These are phyloP conservation scores for Cantharis flavilabris DNA, from an alignment of 2,888 invertebrate genomes.

Conservation along the genomic window DNA sequence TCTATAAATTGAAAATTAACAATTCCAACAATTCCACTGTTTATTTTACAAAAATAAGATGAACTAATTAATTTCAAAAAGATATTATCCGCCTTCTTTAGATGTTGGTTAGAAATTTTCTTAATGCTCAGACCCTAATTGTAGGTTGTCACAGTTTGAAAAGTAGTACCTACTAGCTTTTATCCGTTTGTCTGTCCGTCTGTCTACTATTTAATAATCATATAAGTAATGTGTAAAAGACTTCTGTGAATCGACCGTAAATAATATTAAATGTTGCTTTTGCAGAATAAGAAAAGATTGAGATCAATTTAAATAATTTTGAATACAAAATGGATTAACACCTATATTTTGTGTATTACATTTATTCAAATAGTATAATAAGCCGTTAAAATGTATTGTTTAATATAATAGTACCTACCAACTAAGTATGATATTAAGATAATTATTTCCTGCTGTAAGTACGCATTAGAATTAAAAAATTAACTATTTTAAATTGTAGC, in stretches of 20 bases:
- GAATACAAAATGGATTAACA: background rate
- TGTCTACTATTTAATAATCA: conserved; percentile 43
- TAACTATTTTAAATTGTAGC: conserved; percentile 1
- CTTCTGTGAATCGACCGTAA: conserved; percentile 42
- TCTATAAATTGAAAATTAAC: background rate
- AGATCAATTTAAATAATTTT: background rate
- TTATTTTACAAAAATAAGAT: background rate
- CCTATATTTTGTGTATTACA: background rate
- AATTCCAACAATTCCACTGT: too few species aligned
- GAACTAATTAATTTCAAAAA: background rate
- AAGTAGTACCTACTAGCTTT: conserved; percentile 43
- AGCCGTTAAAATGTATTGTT: background rate
- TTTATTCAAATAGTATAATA: background rate
- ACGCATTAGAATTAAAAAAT: background rate
- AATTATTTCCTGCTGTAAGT: conserved; percentile 10
- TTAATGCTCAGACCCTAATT: conserved; percentile 49
- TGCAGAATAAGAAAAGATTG: background rate
- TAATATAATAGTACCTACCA: background rate
- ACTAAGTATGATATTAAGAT: background rate
- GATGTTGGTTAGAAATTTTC: conserved; percentile 39
- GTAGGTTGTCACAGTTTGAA: conserved; percentile 51
- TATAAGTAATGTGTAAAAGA: conserved; percentile 33
- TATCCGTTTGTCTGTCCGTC: conserved; percentile 45
- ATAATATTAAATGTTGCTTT: conserved; percentile 29
- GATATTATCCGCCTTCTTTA: conserved; percentile 38